Conservation (phyloP, 2,797 vertebrate species). For the Rallus crepitans region DNA sequence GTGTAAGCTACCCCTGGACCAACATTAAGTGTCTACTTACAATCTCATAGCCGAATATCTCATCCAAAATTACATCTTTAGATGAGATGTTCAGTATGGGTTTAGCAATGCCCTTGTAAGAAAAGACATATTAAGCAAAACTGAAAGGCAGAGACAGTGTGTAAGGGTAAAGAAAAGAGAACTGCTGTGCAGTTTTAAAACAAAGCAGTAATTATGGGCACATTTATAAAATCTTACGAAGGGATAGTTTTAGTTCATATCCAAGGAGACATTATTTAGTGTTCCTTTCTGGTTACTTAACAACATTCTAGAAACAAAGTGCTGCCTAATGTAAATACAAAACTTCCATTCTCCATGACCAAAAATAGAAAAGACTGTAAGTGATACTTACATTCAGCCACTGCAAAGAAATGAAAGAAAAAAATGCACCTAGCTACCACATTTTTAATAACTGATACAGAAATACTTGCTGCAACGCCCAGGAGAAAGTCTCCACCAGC, state of each 20-base stretch:
- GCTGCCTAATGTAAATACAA: slow-evolving; percentile 2
- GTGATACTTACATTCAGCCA: neutral
- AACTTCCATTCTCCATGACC: neutral
- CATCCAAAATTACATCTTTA: neutral
- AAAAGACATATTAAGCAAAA: neutral
- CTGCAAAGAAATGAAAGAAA: neutral
- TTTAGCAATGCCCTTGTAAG: neutral
- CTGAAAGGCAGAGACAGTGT: neutral
- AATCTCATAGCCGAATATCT: neutral
- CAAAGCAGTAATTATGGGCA: neutral
- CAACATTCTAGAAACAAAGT: neutral
- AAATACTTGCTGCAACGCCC: neutral
- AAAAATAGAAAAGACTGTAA: slow-evolving; percentile 33
- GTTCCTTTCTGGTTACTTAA: slow-evolving; percentile 9
- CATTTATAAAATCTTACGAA: rapidly evolving
- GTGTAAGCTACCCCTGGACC: neutral
- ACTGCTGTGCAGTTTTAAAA: neutral
- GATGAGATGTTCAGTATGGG: neutral
- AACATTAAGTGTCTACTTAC: neutral
- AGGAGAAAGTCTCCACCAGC: neutral
- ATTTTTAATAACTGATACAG: neutral
- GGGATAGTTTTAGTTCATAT: neutral
- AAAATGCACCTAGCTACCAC: neutral
- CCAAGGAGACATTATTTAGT: neutral
- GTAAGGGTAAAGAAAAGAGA: neutral